These are phyloP conservation scores for Limnephilus auricula DNA, from an alignment of 2,888 invertebrate species.

Conservation along the genomic window DNA sequence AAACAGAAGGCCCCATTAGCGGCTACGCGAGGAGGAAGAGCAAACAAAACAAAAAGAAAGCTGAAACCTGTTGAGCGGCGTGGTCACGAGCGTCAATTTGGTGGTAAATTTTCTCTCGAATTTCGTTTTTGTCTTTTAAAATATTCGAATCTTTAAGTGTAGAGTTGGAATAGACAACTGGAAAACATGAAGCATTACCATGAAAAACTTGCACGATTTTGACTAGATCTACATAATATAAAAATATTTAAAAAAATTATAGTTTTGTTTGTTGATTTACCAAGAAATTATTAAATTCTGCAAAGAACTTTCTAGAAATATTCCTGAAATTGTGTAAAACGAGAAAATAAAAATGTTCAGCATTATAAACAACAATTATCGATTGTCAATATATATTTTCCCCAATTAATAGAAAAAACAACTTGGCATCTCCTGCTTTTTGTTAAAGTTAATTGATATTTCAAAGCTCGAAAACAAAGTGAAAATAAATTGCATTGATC, in stretches of 20 bases:
- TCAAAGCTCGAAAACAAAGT: no score
- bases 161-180: background rate
- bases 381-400: no score
- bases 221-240: no score
- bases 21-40: background rate
- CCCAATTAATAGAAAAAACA: no score
- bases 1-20: background rate
- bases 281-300: background rate
- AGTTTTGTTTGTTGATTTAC: no score
- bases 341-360: background rate
- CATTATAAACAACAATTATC: no score
- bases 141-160: background rate
- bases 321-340: no score
- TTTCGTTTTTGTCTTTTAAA: background rate
- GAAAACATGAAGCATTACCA: background rate
- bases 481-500: no score
- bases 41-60: background rate
- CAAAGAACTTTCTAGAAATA: background rate
- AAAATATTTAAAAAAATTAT: no score
- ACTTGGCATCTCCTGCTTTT: no score
- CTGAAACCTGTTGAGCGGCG: conserved; percentile 2
- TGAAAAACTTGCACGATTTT: background rate
- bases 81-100: conserved; percentile 24
- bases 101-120: background rate
- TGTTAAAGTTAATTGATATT: no score